These are phyloP conservation scores for Haliclona indistincta DNA, from an alignment of 37 sponge, comb jelly and placozoan species.

Conservation along the genomic window DNA sequence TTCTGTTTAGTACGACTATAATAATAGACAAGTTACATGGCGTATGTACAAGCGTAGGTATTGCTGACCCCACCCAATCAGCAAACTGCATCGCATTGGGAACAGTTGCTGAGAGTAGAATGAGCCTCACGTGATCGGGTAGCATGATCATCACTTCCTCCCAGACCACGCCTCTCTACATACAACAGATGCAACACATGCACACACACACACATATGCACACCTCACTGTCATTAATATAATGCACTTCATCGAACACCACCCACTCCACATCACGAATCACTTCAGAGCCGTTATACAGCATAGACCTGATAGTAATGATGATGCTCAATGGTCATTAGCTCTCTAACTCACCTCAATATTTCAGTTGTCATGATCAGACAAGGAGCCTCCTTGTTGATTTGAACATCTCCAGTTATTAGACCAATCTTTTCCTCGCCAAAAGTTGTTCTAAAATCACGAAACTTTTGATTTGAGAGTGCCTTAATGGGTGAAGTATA, in stretches of 20 bases:
- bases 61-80: conserved; percentile 94
- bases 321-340: background rate
- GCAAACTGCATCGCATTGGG: conserved; percentile 98
- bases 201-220: background rate
- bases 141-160: conserved; percentile 99
- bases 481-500: conserved; percentile 99
- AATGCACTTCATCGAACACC: conserved; percentile 94
- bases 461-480: conserved; percentile 97
- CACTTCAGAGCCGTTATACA: conserved; percentile 97
- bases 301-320: conserved; percentile 77
- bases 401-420: conserved; percentile 94
- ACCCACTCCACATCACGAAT: conserved; percentile 98
- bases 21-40: background rate
- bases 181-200: background rate
- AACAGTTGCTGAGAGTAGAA: conserved; percentile 97
- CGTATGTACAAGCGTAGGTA: no score
- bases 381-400: conserved; percentile 77
- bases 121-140: conserved; percentile 89
- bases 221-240: conserved; percentile 88
- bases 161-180: conserved; percentile 99
- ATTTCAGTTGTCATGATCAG: conserved; percentile 99
- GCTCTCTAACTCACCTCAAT: conserved; percentile 52
- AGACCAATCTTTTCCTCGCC: conserved; percentile 69
- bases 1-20: conserved; percentile 87
- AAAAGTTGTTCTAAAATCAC: conserved; percentile 90